phyloP scores from a whole-genome alignment of 2,888 invertebrate species.

The Aphelenchoides bicaudatus region DNA sequence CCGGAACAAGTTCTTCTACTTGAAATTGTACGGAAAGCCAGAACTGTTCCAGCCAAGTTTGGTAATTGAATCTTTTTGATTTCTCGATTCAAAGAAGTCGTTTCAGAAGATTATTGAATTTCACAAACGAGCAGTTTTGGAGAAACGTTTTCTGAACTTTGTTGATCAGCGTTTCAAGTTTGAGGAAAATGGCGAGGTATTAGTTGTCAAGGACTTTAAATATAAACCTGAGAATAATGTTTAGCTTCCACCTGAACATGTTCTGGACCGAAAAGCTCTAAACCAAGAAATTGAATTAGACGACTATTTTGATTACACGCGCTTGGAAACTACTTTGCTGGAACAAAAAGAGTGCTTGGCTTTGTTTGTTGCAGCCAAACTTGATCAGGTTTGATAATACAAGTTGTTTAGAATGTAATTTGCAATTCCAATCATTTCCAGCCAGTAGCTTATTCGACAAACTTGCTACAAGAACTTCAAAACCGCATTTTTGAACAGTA shows the following conservation, averaged over 20 bases:
- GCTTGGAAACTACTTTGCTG: conserved; percentile 24
- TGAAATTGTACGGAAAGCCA: conserved; percentile 36
- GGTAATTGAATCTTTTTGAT: conserved; percentile 21
- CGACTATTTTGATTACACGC: conserved; percentile 39
- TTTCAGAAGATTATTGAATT: conserved; percentile 39
- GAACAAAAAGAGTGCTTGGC: conserved; percentile 24
- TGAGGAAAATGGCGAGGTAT: conserved; percentile 39
- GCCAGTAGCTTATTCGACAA: no score
- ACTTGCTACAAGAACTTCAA: conserved; percentile 29
- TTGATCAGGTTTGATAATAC: not conserved
- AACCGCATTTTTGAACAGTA: conserved; percentile 29
- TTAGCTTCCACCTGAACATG: conserved; percentile 41
- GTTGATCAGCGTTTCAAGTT: conserved; percentile 44
- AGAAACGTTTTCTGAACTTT: conserved; percentile 44
- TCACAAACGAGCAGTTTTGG: conserved; percentile 35
- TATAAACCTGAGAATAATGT: conserved; percentile 17
- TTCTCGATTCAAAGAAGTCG: not conserved
- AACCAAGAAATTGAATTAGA: conserved; percentile 24
- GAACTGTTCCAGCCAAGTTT: conserved; percentile 39
- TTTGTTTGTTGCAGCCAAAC: conserved; percentile 18
- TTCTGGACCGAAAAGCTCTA: conserved; percentile 38
- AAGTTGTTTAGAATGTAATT: no score
- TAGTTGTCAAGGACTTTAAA: conserved; percentile 4
- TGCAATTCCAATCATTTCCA: not conserved
- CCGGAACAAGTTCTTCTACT: conserved; percentile 48